Percentiles rank a stretch among this genome's conserved stretches.
These are phyloP conservation scores for Dynastes hyllus DNA, from an alignment of 2,888 invertebrate genomes.

Conservation along the genomic window DNA sequence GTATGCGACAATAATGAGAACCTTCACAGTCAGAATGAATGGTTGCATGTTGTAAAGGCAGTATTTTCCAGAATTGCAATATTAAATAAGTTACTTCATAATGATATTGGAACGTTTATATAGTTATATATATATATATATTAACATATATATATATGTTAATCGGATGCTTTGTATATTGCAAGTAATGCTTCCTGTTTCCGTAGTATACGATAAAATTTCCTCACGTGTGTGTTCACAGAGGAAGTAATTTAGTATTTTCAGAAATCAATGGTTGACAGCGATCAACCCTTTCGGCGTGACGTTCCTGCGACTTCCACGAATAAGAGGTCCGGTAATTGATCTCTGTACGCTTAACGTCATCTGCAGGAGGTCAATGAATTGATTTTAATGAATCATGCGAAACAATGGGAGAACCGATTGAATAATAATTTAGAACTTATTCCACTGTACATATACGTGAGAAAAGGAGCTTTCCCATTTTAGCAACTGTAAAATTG, in stretches of 20 bases:
- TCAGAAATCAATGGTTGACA: neutral
- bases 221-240: neutral
- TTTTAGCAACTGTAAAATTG: constrained; percentile 13
- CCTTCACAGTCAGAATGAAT: too few species aligned
- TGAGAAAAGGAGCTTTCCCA: neutral
- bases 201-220: too few species aligned
- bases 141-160: too few species aligned
- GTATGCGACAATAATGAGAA: too few species aligned
- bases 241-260: neutral
- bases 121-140: too few species aligned
- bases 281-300: neutral
- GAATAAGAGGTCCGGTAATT: constrained; percentile 40
- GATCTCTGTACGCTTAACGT: constrained; percentile 22
- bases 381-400: constrained; percentile 40
- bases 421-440: constrained; percentile 32
- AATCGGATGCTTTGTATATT: too few species aligned
- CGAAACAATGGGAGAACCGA: constrained; percentile 30
- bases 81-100: too few species aligned
- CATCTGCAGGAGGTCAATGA: constrained; percentile 37
- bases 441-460: constrained; percentile 4
- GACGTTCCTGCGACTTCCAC: constrained; percentile 4
- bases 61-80: too few species aligned
- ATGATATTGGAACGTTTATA: too few species aligned
- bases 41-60: too few species aligned
- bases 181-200: neutral